Evolutionary conservation across 2,113 vertebrate species (phyloP).

Genomic region (Ceuthmochares aereus): DNA sequence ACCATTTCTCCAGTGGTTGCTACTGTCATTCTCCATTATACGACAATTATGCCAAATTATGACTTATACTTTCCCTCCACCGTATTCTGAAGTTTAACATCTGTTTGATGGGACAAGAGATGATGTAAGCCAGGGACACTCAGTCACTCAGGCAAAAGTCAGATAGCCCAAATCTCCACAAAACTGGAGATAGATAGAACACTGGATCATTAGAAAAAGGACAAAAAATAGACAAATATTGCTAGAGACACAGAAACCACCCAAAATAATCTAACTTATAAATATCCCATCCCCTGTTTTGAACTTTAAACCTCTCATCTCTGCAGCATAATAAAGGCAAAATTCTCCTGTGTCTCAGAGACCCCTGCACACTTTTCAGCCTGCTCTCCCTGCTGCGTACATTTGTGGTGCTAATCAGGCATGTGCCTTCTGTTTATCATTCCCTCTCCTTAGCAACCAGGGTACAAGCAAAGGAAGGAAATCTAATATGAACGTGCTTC

Average conservation of each 20-base stretch:
- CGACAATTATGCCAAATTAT: neutral
- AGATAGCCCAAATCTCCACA: neutral
- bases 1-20: neutral
- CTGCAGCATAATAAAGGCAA: neutral
- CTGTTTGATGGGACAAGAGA: neutral
- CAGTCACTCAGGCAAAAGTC: neutral
- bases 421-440: neutral
- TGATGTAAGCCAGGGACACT: neutral
- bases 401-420: neutral
- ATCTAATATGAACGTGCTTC: neutral
- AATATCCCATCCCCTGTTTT: neutral
- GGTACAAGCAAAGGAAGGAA: neutral
- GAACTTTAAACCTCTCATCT: neutral
- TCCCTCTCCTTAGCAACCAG: slow-evolving; percentile 1
- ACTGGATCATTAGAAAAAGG: neutral
- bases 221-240: neutral
- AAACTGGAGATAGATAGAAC: neutral
- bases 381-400: neutral
- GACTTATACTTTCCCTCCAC: neutral
- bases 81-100: neutral
- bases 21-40: neutral
- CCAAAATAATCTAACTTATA: neutral
- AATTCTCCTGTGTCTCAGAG: neutral
- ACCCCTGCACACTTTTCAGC: neutral
- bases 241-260: neutral